These are phyloP conservation scores for Nemapogon koenigi DNA, from an alignment of 2,888 invertebrate species.

Conservation along the genomic window DNA sequence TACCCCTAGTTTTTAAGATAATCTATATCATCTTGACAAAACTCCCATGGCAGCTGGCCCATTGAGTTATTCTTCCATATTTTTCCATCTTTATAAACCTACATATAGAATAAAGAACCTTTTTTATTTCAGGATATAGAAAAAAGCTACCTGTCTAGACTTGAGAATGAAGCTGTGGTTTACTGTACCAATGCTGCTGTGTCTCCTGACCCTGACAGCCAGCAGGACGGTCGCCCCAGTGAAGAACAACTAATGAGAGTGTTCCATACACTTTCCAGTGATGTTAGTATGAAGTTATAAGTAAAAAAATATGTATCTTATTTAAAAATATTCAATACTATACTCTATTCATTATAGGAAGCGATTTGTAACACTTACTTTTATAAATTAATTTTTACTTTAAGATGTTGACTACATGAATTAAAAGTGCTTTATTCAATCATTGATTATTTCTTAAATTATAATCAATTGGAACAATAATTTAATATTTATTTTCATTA, in stretches of 20 bases:
- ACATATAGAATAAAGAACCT: background rate
- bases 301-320: background rate
- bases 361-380: too few relatives aligned
- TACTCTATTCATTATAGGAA: background rate
- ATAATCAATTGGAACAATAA: too few relatives aligned
- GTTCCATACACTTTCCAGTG: conserved; percentile 36
- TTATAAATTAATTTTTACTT: background rate
- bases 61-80: too few relatives aligned
- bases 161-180: conserved; percentile 44
- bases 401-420: too few relatives aligned
- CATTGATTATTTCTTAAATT: too few relatives aligned
- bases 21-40: background rate
- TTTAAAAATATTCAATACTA: background rate
- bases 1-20: background rate
- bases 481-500: too few relatives aligned
- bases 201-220: conserved; percentile 16
- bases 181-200: conserved; percentile 30
- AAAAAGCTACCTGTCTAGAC: conserved; percentile 50
- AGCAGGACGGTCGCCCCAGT: conserved; percentile 35
- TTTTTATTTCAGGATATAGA: conserved; percentile 33
- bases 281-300: conserved; percentile 31
- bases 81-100: background rate
- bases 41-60: too few relatives aligned
- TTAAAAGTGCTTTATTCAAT: too few relatives aligned
- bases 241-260: conserved; percentile 52